Evolutionary conservation across 2,113 vertebrate genomes (phyloP).

Genomic region (Echinops telfairi): DNA sequence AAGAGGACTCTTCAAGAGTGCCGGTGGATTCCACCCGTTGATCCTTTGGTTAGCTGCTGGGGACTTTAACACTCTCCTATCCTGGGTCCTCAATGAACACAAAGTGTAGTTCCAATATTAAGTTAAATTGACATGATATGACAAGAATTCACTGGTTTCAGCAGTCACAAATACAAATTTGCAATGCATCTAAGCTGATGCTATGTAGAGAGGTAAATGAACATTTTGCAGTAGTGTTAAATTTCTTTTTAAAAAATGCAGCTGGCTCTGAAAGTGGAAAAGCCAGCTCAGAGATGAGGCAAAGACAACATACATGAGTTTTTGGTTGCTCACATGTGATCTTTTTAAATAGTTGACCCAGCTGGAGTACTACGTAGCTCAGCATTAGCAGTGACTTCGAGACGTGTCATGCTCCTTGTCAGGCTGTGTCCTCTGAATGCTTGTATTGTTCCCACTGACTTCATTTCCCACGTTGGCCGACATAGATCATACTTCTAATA

Average conservation of each 20-base stretch:
- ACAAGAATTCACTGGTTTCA: not conserved
- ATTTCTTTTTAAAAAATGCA: slow-evolving; percentile 66
- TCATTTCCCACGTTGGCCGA: slow-evolving; percentile 58
- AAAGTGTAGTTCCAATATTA: not conserved
- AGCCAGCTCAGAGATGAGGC: slow-evolving; percentile 69
- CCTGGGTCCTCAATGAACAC: too few relatives aligned
- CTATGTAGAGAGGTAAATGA: not conserved
- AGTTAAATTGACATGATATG: not conserved
- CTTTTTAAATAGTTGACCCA: slow-evolving; percentile 76
- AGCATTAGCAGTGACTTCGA: not conserved
- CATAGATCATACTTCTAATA: slow-evolving; percentile 26
- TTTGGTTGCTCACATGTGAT: slow-evolving; percentile 65
- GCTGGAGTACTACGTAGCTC: slow-evolving; percentile 76
- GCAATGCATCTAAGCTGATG: not conserved
- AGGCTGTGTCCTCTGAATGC: slow-evolving; percentile 60
- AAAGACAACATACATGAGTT: not conserved
- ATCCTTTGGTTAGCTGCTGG: not conserved
- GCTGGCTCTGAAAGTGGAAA: slow-evolving; percentile 75
- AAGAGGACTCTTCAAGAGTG: not conserved
- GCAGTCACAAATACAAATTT: not conserved
- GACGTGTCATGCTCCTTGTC: slow-evolving; percentile 54
- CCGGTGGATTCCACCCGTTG: not conserved
- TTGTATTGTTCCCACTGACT: slow-evolving; percentile 67
- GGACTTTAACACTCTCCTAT: not conserved
- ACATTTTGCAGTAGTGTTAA: slow-evolving; percentile 37